Conservation (phyloP, 2,797 vertebrate genomes). For the Xiphophorus birchmanni region DNA sequence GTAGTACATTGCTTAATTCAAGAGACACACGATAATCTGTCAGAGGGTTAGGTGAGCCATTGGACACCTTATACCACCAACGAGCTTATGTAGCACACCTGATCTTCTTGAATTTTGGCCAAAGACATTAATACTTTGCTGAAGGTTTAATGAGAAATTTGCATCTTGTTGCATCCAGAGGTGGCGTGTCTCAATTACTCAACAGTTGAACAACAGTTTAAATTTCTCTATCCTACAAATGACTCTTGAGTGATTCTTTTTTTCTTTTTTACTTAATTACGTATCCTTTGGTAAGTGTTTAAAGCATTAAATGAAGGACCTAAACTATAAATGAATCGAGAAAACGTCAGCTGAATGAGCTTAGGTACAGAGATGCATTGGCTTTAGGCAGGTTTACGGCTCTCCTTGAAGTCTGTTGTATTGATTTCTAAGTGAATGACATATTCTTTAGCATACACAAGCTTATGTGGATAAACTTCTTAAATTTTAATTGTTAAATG, state of each 20-base stretch:
- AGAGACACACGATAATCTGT: slow-evolving; percentile 38
- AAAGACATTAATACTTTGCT: slow-evolving; percentile 38
- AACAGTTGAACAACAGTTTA: slow-evolving; percentile 2
- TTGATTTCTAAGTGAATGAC: neutral
- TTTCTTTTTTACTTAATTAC: neutral
- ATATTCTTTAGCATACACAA: neutral
- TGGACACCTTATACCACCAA: slow-evolving; percentile 45
- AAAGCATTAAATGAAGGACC: neutral
- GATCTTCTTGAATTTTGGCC: slow-evolving; percentile 65
- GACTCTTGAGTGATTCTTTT: neutral
- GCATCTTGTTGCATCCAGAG: slow-evolving; percentile 19
- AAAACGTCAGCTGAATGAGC: neutral
- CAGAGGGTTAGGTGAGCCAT: slow-evolving; percentile 30
- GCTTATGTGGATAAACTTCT: neutral
- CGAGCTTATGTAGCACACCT: slow-evolving; percentile 50
- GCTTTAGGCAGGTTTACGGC: neutral
- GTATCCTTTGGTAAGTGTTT: neutral
- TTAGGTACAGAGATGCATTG: neutral
- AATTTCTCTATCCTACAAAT: neutral
- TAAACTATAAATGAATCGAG: neutral
- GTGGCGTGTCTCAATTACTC: slow-evolving; percentile 10
- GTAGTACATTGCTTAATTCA: slow-evolving; percentile 17
- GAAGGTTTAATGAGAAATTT: slow-evolving; percentile 66
- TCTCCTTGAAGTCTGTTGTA: neutral
- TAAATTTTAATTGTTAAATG: neutral